Percentiles rank a stretch among this genome's conserved stretches.
Evolutionary conservation across 2,888 invertebrate species (phyloP).

Genomic region (Noctua pronuba): DNA sequence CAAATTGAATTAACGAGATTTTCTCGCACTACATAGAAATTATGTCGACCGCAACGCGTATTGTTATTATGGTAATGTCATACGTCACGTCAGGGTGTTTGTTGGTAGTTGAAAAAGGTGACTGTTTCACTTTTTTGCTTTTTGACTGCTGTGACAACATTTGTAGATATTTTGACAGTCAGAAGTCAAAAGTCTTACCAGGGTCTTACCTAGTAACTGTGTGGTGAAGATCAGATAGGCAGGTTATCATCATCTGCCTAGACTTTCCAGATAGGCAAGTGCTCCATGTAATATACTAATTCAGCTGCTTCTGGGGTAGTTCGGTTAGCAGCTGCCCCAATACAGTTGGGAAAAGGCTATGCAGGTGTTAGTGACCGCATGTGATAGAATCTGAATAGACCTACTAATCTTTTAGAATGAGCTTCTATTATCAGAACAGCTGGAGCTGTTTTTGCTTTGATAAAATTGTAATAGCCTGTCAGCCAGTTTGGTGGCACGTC

Average conservation of each 20-base stretch:
- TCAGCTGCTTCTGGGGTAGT: background rate
- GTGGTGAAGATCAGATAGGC: background rate
- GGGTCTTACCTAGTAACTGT: background rate
- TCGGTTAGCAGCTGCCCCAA: background rate
- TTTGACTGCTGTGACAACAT: conserved; percentile 1
- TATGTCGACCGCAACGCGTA: conserved; percentile 56
- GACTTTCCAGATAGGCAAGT: background rate
- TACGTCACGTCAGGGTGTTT: conserved; percentile 50
- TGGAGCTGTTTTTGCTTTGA: background rate
- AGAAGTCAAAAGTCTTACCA: background rate
- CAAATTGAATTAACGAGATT: conserved; percentile 76
- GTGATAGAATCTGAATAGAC: background rate
- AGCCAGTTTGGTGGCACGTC: background rate
- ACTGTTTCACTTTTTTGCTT: conserved; percentile 33
- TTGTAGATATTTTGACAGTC: background rate
- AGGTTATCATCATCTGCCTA: too few relatives aligned
- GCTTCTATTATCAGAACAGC: background rate
- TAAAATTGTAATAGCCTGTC: background rate
- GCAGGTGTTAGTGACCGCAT: background rate
- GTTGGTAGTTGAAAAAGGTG: conserved; percentile 26
- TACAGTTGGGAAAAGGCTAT: background rate
- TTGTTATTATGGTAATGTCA: conserved; percentile 65
- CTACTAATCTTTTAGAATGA: too few relatives aligned
- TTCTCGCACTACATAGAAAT: conserved; percentile 70
- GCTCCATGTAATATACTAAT: background rate